Base-by-base conservation (phyloP, 1,140 invertebrate species). In the Stegodyphus mimosarum region DNA sequence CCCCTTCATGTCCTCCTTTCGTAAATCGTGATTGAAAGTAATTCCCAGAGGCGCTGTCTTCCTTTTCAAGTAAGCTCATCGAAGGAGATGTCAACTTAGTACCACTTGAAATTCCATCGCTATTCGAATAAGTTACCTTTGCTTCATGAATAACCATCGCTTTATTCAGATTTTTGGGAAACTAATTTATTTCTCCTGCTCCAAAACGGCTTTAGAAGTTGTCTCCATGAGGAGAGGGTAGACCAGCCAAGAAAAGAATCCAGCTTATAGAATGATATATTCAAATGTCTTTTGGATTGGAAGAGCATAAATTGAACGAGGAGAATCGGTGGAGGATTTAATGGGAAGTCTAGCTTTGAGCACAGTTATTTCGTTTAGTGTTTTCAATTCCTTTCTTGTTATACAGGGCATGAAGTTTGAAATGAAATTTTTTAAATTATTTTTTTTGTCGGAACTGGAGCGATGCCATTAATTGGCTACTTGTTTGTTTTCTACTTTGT, bases 21-120 rank as follows among this genome's bases (percentile, higher is more conserved):
- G 2, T 72, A 72, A 72, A 72, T 72, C 70, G 70, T 72, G 70
- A 72, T 72, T 72, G 70, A 72, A 72, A 72, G 70, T 72, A 72
- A 72, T 72, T 72, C 70, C 33, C 70, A 2, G 5, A 51, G 70
- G 70, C 52, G 70, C 49, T 17, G 70, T 51, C 49, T 33, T 33
- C 33, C 15, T 15, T 50, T n/a, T 33, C 33, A 33, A 33, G 33
- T 33, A 33, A 33, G 33, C 49, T 71, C 69, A 6, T 51, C 70
- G 6, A n/a, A 15, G 15, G 15, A 51, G 70, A 72, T 72, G 70
- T 72, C 70, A 72, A 51, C 70, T 72, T 51, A 51, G 70, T 51
- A 72, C 49, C 70, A 72, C 70, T 72, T 72, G 70, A 72, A 72
- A 72, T 72, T 72, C 70, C 70, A 72, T 72, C 70, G 70, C 49